A percentile compares a stretch with the other conserved stretches of the same genome.
phyloP scores from a whole-genome alignment of 2,113 vertebrate species.

The Nesoenas mayeri region DNA sequence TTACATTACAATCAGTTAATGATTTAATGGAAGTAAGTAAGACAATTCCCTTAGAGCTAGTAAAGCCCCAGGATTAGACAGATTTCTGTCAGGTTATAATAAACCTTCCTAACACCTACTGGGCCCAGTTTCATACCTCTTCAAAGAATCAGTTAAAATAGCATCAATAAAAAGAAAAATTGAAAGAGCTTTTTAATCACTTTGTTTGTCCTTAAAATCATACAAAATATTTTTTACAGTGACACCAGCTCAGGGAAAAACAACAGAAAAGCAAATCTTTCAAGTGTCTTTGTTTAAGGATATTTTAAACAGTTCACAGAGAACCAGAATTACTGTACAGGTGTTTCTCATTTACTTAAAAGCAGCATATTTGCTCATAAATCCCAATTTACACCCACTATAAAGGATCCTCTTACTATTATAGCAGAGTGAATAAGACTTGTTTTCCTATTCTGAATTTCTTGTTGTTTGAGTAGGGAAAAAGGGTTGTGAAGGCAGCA shows the following conservation, averaged over 20 bases:
- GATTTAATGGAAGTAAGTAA: conserved; percentile 52
- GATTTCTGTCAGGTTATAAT: conserved; percentile 55
- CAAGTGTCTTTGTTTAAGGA: conserved; percentile 21
- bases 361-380: not conserved
- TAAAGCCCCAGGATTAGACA: conserved; percentile 51
- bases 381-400: conserved; percentile 6
- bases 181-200: conserved; percentile 39
- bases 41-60: conserved; percentile 20
- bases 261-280: not conserved
- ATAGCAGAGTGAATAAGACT: not conserved
- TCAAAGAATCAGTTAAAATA: conserved; percentile 48
- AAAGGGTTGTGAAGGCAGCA: not conserved
- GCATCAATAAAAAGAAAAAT: conserved; percentile 21
- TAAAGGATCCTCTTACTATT: not conserved
- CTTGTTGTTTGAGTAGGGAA: not conserved
- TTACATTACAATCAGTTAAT: conserved; percentile 42
- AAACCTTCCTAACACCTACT: conserved; percentile 55
- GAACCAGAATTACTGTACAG: conserved; percentile 12
- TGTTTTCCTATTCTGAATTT: not conserved
- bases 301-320: conserved; percentile 21
- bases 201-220: conserved; percentile 40
- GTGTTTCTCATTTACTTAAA: conserved; percentile 37
- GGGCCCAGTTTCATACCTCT: conserved; percentile 42
- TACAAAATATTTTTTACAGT: conserved; percentile 14
- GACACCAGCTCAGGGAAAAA: conserved; percentile 28